These are phyloP conservation scores for Tolmerus cingulatus DNA, from an alignment of 2,888 invertebrate genomes.

Conservation along the genomic window DNA sequence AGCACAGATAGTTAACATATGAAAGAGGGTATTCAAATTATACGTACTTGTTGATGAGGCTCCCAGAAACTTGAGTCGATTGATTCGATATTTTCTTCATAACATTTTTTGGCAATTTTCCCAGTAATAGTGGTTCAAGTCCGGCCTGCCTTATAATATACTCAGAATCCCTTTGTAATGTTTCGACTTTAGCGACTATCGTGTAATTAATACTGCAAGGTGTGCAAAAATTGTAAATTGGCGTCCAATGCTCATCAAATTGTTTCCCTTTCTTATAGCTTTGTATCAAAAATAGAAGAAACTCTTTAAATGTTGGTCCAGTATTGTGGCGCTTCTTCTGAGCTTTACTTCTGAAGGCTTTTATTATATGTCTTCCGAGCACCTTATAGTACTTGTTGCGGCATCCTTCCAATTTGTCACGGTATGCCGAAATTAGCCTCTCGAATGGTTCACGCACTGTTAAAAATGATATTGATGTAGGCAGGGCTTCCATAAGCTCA, in stretches of 20 bases:
- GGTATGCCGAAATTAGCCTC: conserved; percentile 74
- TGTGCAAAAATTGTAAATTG: conserved; percentile 71
- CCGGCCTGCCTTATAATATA: conserved; percentile 70
- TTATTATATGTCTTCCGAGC: conserved; percentile 72
- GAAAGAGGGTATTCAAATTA: background rate
- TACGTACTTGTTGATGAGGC: conserved; percentile 66
- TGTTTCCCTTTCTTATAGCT: conserved; percentile 67
- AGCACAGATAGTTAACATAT: background rate
- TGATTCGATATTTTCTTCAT: conserved; percentile 65
- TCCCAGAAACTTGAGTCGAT: conserved; percentile 61
- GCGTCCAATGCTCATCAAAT: conserved; percentile 74
- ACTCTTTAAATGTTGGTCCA: conserved; percentile 75
- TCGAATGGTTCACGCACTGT: conserved; percentile 79
- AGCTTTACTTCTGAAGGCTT: conserved; percentile 66
- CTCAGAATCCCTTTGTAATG: conserved; percentile 68
- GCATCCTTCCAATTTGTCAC: conserved; percentile 77
- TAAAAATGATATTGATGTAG: conserved; percentile 72
- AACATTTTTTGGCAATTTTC: conserved; percentile 65
- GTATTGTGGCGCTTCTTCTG: conserved; percentile 53
- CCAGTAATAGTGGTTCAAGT: conserved; percentile 66
- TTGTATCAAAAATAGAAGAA: conserved; percentile 73
- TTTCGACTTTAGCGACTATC: conserved; percentile 72
- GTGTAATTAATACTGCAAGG: conserved; percentile 73
- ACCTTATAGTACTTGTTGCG: conserved; percentile 75
- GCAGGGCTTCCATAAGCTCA: conserved; percentile 71